Evolutionary conservation across 2,113 vertebrate species (phyloP).

Genomic region (Sceloporus tristichus): DNA sequence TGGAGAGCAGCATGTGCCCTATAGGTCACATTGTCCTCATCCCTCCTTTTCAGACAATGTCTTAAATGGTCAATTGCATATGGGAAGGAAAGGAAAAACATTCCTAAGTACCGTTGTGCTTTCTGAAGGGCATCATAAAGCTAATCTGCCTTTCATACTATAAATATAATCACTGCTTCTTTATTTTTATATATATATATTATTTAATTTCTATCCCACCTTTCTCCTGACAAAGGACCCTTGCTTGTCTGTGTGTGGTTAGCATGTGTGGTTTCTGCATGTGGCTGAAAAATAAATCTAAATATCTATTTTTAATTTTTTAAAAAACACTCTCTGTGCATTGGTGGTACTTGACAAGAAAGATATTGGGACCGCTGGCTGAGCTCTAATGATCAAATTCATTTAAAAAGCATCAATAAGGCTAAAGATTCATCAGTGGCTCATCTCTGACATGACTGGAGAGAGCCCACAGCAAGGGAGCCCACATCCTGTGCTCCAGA

Average conservation of each 20-base stretch:
- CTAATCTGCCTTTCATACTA: background rate
- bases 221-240: no score
- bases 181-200: background rate
- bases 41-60: no score
- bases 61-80: no score
- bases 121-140: background rate
- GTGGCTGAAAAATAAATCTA: background rate
- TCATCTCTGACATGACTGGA: conserved; percentile 10
- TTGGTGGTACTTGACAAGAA: background rate
- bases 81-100: background rate
- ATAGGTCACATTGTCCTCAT: no score
- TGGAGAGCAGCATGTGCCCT: no score
- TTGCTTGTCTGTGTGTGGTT: background rate
- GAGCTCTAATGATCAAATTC: conserved; percentile 23
- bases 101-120: background rate
- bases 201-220: no score
- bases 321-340: background rate
- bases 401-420: conserved; percentile 47
- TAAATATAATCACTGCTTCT: background rate
- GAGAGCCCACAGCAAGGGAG: conserved; percentile 24
- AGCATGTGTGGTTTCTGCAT: background rate
- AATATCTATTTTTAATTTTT: background rate
- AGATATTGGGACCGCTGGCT: conserved; percentile 15
- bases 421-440: conserved; percentile 34
- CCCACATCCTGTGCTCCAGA: background rate